Conservation (phyloP, 2,888 invertebrate genomes). For the Eupeodes latifasciatus region DNA sequence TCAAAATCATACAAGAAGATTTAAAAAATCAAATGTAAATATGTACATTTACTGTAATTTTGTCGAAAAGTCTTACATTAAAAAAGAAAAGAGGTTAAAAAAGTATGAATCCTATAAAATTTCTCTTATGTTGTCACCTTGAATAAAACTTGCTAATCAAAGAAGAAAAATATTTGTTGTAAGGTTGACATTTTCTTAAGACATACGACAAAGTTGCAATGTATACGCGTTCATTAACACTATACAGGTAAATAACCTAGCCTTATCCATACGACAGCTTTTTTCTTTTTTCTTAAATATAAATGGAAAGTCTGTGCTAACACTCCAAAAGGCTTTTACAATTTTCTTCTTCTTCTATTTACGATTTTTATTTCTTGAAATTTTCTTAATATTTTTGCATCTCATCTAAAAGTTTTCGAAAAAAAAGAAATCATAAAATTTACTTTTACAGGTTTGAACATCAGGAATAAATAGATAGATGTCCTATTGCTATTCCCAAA, state of each 20-base stretch:
- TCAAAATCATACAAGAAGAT: too few species aligned
- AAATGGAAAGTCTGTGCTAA: neutral
- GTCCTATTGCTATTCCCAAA: neutral
- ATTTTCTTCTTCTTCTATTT: too few species aligned
- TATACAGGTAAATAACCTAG: neutral
- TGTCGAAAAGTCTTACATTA: too few species aligned
- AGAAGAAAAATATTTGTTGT: too few species aligned
- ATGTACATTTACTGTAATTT: too few species aligned
- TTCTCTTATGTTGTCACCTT: too few species aligned
- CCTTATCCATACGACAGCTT: neutral
- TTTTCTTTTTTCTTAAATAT: neutral
- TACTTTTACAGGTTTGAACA: neutral
- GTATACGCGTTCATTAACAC: neutral
- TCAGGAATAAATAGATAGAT: neutral
- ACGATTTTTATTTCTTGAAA: neutral
- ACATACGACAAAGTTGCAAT: too few species aligned
- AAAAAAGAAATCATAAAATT: slow-evolving; percentile 12
- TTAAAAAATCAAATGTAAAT: too few species aligned
- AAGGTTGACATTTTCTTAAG: too few species aligned
- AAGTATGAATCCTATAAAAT: too few species aligned
- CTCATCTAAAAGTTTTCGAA: neutral
- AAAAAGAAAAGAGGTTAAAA: too few species aligned
- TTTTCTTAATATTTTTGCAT: neutral
- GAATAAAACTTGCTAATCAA: too few species aligned
- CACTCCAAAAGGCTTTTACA: neutral